Percentiles rank a stretch among this genome's conserved stretches.
Conservation (phyloP, 2,113 vertebrate genomes). For the Hydrochoerus hydrochaeris region DNA sequence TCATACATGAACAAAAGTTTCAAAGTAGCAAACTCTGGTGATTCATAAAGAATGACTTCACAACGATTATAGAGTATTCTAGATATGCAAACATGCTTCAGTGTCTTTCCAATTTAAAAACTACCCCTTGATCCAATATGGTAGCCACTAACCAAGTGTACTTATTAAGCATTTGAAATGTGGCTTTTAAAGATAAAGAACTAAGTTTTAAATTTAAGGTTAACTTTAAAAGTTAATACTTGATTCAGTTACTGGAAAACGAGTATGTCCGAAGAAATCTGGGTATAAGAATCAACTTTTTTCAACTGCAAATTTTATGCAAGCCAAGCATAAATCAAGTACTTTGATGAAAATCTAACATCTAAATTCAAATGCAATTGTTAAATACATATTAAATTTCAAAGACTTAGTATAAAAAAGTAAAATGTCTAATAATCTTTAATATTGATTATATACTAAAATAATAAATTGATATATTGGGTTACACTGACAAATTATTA, state of each 20-base stretch:
- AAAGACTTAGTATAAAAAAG: background rate
- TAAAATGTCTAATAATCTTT: slow-evolving; percentile 40
- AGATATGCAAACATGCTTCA: background rate
- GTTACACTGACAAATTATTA: slow-evolving; percentile 19
- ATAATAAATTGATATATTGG: background rate
- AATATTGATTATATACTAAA: background rate
- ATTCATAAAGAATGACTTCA: background rate
- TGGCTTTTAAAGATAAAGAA: background rate
- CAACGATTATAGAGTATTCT: background rate
- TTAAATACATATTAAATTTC: slow-evolving; percentile 9
- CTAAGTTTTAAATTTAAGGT: background rate
- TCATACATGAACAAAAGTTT: background rate
- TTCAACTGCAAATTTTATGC: slow-evolving; percentile 41
- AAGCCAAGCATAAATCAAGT: slow-evolving; percentile 40
- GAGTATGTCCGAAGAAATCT: slow-evolving; percentile 2
- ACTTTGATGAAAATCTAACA: slow-evolving; percentile 18
- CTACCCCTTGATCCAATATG: background rate
- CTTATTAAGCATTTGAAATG: background rate
- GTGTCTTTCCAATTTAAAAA: background rate
- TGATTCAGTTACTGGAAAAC: background rate
- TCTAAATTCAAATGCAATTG: background rate
- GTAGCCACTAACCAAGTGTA: background rate
- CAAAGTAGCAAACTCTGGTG: background rate
- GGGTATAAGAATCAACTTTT: slow-evolving; percentile 18
- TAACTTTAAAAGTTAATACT: background rate